These are phyloP conservation scores for Drosophila antonietae DNA, from an alignment of 2,888 invertebrate species.

Conservation along the genomic window DNA sequence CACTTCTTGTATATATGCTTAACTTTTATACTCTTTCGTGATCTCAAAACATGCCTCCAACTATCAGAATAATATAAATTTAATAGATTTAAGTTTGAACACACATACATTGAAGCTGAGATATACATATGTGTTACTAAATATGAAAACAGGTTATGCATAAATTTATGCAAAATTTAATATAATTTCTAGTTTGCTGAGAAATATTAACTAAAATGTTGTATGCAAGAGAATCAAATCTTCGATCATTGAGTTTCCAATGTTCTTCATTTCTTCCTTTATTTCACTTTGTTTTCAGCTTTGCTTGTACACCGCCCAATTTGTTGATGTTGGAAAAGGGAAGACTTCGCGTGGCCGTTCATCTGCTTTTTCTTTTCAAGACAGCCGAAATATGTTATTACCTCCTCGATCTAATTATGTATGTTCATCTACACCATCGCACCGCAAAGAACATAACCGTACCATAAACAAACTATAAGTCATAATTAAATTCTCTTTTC, in stretches of 20 bases:
- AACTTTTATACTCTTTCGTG: conserved; percentile 9
- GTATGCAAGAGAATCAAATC: conserved; percentile 27
- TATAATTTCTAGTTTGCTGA: background rate
- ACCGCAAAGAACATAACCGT: conserved; percentile 49
- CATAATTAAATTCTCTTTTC: conserved; percentile 38
- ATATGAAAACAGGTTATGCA: background rate
- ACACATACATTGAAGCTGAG: background rate
- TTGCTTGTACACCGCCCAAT: conserved; percentile 51
- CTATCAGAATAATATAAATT: background rate
- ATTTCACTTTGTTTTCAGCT: conserved; percentile 56
- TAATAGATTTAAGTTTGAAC: background rate
- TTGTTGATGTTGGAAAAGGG: conserved; percentile 47
- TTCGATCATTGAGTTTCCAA: conserved; percentile 9
- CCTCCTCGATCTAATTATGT: conserved; percentile 74
- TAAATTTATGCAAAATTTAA: background rate
- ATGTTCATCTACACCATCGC: conserved; percentile 73
- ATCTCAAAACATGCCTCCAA: background rate
- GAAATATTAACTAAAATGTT: background rate
- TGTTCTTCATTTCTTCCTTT: conserved; percentile 32
- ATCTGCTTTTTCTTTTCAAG: conserved; percentile 53
- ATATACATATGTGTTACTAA: background rate
- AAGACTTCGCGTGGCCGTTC: conserved; percentile 45
- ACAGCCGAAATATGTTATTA: conserved; percentile 67
- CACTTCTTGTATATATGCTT: background rate
- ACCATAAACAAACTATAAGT: conserved; percentile 62